Evolutionary conservation across 2,113 vertebrate species (phyloP), one percentile per base, ranked within the genome.

Genomic region (Nansenia antarctica): DNA sequence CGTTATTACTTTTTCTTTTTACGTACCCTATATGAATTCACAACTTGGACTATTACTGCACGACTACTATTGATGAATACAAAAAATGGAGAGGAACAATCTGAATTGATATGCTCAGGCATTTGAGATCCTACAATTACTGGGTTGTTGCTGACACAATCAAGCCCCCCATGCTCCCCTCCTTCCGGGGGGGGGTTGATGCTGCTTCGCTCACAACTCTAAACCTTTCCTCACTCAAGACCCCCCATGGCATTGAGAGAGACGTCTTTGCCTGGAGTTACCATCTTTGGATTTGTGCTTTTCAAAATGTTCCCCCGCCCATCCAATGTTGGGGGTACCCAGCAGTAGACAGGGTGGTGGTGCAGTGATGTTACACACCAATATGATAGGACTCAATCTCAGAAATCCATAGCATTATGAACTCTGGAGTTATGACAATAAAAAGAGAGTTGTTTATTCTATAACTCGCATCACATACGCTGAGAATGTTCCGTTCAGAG

Each of bases 211-310:
- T 78, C 63, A 49, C 26, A 9, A 62, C 54, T 76, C 74, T 67
- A 65, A n/a, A 81, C 78, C 78, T 78, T 85, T 61, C 54, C 18
- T 6, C 68, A 79, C 79, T 78, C 71, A 81, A 30, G 27, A n/a
- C n/a, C 14, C 67, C 61, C 74, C 59, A 42, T 52, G 67, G 47
- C 72, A 65, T 69, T 57, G 37, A 70, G 55, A 53, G 71, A 74
- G 78, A 70, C 64, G 66, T 67, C 70, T 42, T 66, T 74, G 78
- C 74, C 81, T 66, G 52, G 67, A 75, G 86, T 76, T 79, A 85
- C 89, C 84, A 84, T 88, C 85, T 90, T 90, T 89, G 86, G 89
- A 87, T 86, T 90, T 89, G 89, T 90, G 89, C 89, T 90, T 90
- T n/a, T 88, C 76, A 34, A 34, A 60, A 29, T n/a, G 32, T 60